Evolutionary conservation across 2,113 vertebrate genomes (phyloP), one percentile per base, ranked within the genome.

Genomic region (Alligator mississippiensis): DNA sequence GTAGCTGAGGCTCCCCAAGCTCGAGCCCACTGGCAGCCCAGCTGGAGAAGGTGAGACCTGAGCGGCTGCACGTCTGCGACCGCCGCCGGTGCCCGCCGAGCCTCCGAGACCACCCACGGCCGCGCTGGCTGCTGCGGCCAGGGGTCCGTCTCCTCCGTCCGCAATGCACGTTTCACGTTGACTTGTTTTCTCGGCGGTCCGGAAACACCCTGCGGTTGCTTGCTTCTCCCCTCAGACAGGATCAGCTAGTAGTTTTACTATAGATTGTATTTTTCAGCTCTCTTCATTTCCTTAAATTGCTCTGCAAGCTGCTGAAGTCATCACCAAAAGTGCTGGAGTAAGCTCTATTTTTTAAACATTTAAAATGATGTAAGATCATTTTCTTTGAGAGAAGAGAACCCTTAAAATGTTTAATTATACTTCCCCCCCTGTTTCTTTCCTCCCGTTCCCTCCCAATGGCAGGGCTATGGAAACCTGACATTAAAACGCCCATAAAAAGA

Each of bases 231-330:
- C 27, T 77, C 81, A 74, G 77, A 93, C 22, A 30, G 77, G 90
- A 88, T 94, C 88, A 93, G 93, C 92, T 30, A 57, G 90, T 92
- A 85, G 77, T 83, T 96, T 95, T 90, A 81, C 93, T 89, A 16
- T 24, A 89, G 91, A 55, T 72, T 81, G 83, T 94, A 80, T 92
- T 97, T 96, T 79, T 88, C 63, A 90, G 84, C 84, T 97, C 90
- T 93, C 92, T 89, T 95, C 72, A 90, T 96, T 94, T 91, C 88
- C 93, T 94, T 86, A 91, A 96, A 96, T 94, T 78, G 92, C 93
- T 87, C 84, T 92, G 72, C 54, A 85, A 96, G 92, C 76, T 93
- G 97, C 96, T 97, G 96, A 95, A 97, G 92, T 97, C 96, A 97
- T 97, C 96, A 96, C 68, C 14, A 93, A 94, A 95, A 97, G 87